phyloP scores from a whole-genome alignment of 2,888 invertebrate species.

The Nephrotoma flavescens region DNA sequence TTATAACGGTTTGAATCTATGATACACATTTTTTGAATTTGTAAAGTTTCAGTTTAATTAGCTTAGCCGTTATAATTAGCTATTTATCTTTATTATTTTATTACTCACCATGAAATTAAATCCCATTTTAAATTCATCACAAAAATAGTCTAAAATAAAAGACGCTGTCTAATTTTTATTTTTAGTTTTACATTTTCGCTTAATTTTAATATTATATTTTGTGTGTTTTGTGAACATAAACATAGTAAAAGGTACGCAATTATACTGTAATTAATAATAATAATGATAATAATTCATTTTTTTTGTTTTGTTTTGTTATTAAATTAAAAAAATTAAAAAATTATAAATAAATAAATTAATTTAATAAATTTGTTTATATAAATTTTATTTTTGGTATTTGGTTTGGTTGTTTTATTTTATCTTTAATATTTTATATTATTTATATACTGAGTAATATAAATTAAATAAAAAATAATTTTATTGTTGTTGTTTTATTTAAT shows the following conservation, averaged over 20 bases:
- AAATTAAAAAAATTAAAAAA: background rate
- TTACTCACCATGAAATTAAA: too few relatives aligned
- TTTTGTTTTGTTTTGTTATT: background rate
- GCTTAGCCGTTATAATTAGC: too few relatives aligned
- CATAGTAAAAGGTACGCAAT: background rate
- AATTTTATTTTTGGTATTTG: background rate
- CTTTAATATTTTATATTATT: background rate
- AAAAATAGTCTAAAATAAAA: background rate
- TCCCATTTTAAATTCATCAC: too few relatives aligned
- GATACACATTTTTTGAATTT: too few relatives aligned
- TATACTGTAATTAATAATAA: background rate
- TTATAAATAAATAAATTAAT: background rate
- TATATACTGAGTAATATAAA: background rate
- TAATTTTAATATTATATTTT: background rate
- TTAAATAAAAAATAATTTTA: background rate
- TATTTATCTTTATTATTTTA: too few relatives aligned
- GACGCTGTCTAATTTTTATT: background rate
- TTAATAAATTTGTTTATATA: background rate
- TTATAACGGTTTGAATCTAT: too few relatives aligned
- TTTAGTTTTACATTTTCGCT: background rate
- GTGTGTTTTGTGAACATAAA: background rate
- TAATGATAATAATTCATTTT: background rate
- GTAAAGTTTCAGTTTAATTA: too few relatives aligned
- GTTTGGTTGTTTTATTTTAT: background rate
- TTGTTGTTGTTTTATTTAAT: background rate